phyloP scores from a whole-genome alignment of 2,888 invertebrate genomes.

The Protophormia terraenovae region DNA sequence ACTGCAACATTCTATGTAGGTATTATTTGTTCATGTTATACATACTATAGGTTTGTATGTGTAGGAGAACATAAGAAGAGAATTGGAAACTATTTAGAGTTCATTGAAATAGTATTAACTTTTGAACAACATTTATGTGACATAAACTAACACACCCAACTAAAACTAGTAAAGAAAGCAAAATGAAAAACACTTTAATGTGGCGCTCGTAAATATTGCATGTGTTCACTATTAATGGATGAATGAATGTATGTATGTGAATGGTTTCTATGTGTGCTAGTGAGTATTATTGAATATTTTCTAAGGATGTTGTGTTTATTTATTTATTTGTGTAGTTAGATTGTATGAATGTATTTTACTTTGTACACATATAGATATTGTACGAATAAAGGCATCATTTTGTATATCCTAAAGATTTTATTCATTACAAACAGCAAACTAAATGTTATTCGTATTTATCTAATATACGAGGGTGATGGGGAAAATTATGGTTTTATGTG shows the following conservation, averaged over 20 bases:
- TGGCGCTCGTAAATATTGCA: neutral
- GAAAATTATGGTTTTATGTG: neutral
- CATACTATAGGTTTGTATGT: neutral
- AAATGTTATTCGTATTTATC: neutral
- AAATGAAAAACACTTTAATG: neutral
- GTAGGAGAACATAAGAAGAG: neutral
- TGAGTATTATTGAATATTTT: slow-evolving; percentile 34
- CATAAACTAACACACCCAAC: neutral
- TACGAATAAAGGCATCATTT: slow-evolving; percentile 25
- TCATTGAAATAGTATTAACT: slow-evolving; percentile 61
- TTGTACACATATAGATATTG: too few relatives aligned
- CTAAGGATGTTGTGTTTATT: slow-evolving; percentile 19
- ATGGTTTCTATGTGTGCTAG: neutral
- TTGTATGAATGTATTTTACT: slow-evolving; percentile 18
- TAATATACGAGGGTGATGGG: neutral
- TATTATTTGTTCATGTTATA: slow-evolving; percentile 10
- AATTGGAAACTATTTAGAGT: slow-evolving; percentile 60
- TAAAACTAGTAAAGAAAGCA: neutral
- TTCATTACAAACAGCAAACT: slow-evolving; percentile 4
- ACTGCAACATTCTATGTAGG: slow-evolving; percentile 15
- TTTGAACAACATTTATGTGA: slow-evolving; percentile 23
- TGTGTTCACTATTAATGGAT: neutral
- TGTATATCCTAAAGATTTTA: neutral
- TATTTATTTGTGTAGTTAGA: slow-evolving; percentile 29
- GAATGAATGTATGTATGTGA: neutral